Evolutionary conservation across 1,140 invertebrate species (phyloP).

Genomic region (Ylistrum balloti): DNA sequence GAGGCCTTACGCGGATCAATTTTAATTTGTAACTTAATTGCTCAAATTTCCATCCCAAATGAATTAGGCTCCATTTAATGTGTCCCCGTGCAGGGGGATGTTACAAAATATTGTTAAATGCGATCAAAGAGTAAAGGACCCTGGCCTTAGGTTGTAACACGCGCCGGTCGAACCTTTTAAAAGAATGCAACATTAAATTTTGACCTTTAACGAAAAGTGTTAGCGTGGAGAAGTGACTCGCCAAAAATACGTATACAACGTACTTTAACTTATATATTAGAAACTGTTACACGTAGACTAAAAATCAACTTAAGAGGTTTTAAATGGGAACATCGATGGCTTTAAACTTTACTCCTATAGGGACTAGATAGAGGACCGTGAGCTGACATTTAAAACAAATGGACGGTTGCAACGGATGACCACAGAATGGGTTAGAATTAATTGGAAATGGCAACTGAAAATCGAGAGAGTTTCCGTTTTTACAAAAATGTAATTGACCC

Average conservation of each 20-base stretch:
- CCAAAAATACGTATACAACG: not conserved
- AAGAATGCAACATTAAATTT: not conserved
- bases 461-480: constrained; percentile 9
- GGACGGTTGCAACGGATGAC: not conserved
- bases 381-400: constrained; percentile 27
- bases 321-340: not conserved
- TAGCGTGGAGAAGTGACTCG: not conserved
- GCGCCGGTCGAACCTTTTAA: constrained; percentile 8
- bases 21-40: constrained; percentile 40
- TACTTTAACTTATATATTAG: not conserved
- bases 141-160: not conserved
- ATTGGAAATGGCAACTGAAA: not conserved
- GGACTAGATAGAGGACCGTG: not conserved
- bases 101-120: not conserved
- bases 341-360: not conserved
- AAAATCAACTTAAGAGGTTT: constrained; percentile 10
- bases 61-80: constrained; percentile 25
- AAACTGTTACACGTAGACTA: constrained; percentile 20
- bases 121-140: constrained; percentile 23
- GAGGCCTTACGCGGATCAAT: constrained; percentile 11
- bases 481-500: not conserved
- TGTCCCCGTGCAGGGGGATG: constrained; percentile 30
- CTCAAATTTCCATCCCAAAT: constrained; percentile 27
- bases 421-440: not conserved
- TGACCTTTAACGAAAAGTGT: constrained; percentile 25